Percentiles rank a stretch among this genome's conserved stretches.
Evolutionary conservation across 2,113 vertebrate species (phyloP).

Genomic region (Lepus europaeus): DNA sequence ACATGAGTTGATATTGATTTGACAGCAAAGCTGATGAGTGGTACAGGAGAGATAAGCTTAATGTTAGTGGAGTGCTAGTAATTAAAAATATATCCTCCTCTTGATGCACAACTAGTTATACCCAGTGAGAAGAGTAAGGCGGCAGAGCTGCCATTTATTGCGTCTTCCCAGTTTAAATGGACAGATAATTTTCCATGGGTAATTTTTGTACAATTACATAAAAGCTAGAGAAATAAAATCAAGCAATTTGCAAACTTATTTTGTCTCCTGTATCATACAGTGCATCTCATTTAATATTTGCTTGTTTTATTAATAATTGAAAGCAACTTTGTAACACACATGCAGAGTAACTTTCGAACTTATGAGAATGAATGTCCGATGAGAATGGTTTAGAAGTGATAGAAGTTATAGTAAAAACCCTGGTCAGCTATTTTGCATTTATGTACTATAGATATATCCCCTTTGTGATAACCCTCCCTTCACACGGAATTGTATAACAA

Average conservation of each 20-base stretch:
- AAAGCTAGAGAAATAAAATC: slow-evolving; percentile 35
- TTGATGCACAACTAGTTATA: neutral
- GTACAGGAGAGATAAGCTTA: neutral
- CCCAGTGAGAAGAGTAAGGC: neutral
- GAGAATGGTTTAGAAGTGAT: slow-evolving; percentile 79
- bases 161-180: neutral
- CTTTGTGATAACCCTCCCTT: neutral
- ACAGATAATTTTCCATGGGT: neutral
- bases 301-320: slow-evolving; percentile 82
- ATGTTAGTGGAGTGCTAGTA: neutral
- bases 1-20: neutral
- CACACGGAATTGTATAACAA: slow-evolving; percentile 1
- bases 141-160: neutral
- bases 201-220: slow-evolving; percentile 46
- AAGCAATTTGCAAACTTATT: slow-evolving; percentile 48
- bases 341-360: slow-evolving; percentile 63
- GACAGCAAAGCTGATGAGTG: neutral
- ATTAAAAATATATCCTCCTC: neutral
- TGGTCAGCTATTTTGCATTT: slow-evolving; percentile 11
- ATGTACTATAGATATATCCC: neutral
- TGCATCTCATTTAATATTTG: slow-evolving; percentile 70
- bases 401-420: slow-evolving; percentile 52
- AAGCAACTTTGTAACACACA: slow-evolving; percentile 73
- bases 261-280: neutral
- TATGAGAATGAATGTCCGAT: slow-evolving; percentile 79